Percentiles rank a stretch among this genome's conserved stretches.
phyloP scores from a whole-genome alignment of 2,888 invertebrate species.

The Drosophila eohydei region DNA sequence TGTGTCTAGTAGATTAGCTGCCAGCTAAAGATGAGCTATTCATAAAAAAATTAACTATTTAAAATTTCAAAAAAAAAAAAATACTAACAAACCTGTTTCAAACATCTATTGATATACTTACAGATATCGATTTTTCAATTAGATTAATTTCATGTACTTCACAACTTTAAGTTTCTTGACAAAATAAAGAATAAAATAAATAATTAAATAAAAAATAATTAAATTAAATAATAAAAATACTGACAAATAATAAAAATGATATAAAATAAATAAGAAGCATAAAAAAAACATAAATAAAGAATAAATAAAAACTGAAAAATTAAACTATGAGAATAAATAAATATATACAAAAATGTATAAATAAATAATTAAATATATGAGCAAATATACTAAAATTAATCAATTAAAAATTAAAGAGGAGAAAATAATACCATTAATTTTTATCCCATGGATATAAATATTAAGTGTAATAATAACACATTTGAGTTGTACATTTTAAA shows the following conservation, averaged over 20 bases:
- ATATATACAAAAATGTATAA: not conserved
- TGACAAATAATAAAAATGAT: not conserved
- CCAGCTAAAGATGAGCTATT: slow-evolving; percentile 1
- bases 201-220: not conserved
- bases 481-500: slow-evolving; percentile 24
- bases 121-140: not conserved
- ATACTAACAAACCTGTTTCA: not conserved
- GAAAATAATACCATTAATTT: not conserved
- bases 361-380: not conserved
- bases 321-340: not conserved
- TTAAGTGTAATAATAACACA: not conserved
- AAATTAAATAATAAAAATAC: not conserved
- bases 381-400: not conserved
- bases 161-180: not conserved
- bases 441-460: not conserved
- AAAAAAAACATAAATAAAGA: too few relatives aligned
- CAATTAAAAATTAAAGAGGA: too few relatives aligned
- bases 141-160: not conserved
- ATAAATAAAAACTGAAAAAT: not conserved
- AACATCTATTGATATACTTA: not conserved
- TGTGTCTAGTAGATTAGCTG: slow-evolving; percentile 13
- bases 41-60: not conserved
- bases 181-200: not conserved
- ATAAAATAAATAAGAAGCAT: not conserved
- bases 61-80: too few relatives aligned